A percentile compares a stretch with the other conserved stretches of the same genome.
These are phyloP conservation scores for Microcebus ravelobensis DNA, from an alignment of 2,113 vertebrate genomes.

Conservation along the genomic window DNA sequence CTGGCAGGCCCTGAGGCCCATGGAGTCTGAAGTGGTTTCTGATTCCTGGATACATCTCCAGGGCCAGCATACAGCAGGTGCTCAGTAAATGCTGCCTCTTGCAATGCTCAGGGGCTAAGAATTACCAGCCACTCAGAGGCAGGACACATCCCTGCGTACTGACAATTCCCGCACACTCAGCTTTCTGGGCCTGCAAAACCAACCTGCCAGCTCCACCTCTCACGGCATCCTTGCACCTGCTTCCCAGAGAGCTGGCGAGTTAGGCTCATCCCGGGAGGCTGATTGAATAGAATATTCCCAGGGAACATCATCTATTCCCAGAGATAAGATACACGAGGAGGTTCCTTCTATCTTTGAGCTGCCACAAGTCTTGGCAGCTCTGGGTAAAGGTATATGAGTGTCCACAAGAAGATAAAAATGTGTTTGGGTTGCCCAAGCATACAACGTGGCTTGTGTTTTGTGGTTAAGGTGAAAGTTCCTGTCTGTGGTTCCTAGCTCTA, in stretches of 20 bases:
- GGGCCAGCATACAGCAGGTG: neutral
- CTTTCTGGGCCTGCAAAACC: neutral
- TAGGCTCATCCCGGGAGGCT: neutral
- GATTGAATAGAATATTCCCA: neutral
- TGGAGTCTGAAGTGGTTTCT: neutral
- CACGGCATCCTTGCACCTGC: neutral
- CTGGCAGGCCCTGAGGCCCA: neutral
- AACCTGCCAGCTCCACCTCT: neutral
- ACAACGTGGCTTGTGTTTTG: accelerated
- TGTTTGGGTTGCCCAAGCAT: neutral
- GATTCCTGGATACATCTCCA: neutral
- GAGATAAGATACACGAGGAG: neutral
- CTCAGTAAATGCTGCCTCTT: neutral
- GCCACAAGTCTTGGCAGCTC: neutral
- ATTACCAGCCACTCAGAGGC: neutral
- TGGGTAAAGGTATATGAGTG: too few species aligned
- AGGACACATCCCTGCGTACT: neutral
- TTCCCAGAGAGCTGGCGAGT: neutral
- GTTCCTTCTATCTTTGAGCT: neutral
- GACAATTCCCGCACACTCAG: too few species aligned
- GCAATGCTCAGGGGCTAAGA: neutral
- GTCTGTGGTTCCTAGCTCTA: neutral
- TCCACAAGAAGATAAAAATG: neutral
- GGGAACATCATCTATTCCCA: neutral
- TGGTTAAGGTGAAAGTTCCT: neutral